Evolutionary conservation across 2,113 vertebrate species (phyloP).

Genomic region (Callopanchax toddi): DNA sequence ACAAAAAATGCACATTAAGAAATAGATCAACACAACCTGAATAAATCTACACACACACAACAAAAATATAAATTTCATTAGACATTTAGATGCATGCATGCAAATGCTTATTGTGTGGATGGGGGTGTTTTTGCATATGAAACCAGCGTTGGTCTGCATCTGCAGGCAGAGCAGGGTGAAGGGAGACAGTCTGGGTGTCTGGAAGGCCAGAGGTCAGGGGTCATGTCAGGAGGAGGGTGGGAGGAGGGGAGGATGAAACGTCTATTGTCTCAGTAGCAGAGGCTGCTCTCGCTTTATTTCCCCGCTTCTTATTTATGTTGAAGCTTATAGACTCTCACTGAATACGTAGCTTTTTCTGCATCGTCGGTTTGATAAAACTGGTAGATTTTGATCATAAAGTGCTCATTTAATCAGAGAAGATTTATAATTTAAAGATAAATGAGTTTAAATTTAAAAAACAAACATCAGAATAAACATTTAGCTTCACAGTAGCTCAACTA

Average conservation of each 20-base stretch:
- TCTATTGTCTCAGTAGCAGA: constrained; percentile 17
- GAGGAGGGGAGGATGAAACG: constrained; percentile 11
- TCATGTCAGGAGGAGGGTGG: constrained; percentile 38
- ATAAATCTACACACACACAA: background rate
- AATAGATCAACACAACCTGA: background rate
- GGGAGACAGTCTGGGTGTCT: constrained; percentile 40
- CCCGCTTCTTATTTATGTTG: background rate
- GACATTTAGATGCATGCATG: constrained; percentile 52
- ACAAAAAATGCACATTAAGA: no score
- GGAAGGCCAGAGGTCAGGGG: constrained; percentile 42
- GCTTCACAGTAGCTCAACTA: no score
- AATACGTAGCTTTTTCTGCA: background rate
- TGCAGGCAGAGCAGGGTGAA: constrained; percentile 22
- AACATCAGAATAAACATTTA: no score
- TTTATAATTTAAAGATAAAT: no score
- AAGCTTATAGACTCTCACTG: background rate
- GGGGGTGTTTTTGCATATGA: constrained; percentile 49
- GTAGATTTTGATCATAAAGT: no score
- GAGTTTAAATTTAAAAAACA: no score
- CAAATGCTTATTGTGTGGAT: constrained; percentile 33
- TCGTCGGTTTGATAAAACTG: no score
- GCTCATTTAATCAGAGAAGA: no score
- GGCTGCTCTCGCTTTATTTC: background rate
- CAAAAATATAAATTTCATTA: constrained; percentile 3
- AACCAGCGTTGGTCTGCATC: constrained; percentile 44